Base-by-base conservation (phyloP, 2,888 invertebrate genomes). In the Silvanus unidentatus region DNA sequence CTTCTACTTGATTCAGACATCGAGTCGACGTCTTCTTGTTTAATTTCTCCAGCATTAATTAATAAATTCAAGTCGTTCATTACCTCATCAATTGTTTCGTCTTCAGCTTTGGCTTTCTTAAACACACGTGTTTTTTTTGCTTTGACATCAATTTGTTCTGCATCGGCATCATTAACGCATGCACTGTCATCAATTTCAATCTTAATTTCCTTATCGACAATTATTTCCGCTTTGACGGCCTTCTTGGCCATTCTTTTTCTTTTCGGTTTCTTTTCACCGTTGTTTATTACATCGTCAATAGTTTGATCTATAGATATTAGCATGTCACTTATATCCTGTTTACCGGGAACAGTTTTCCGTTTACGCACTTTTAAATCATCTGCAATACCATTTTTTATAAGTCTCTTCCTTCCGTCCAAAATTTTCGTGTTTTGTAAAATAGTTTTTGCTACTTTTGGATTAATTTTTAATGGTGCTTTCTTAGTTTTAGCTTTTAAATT, bases 1-100 rank as follows among this genome's bases (percentile, higher is more conserved):
- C 50, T 59, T 56, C 61, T 63, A 37, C 55, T 49, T 9, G 59
- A 53, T 47, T 65, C 66, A 1, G 60, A 58, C 30, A 55, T 44
- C 2, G 53, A 45, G 41, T 62, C 65, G 4, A 32, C 43, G 45
- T 60, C 60, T 44, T 63, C 59, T 41, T 57, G 54, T 53, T 63
- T 65, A n/a, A 63, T 55, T 15, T 65, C 65, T 1, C 59, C 62
- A 4, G 43, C 45, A 51, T 66, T 64, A 11, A 68, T 61, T 11
- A 66, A 52, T 42, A 48, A 58, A 1, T 61, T 52, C 10, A 69
- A 53, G 47, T 70, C 70, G 37, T 64, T 66, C 57, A 71, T 66
- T 2, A 70, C 69, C 44, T 69, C 70, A 53, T 71, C 71, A 12
- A 70, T 59, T 9, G 65, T 59, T 42, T 66, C 64, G 2, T 38